These are phyloP conservation scores for Lepidochrysops patricia DNA, from an alignment of 2,888 invertebrate species.

Conservation along the genomic window DNA sequence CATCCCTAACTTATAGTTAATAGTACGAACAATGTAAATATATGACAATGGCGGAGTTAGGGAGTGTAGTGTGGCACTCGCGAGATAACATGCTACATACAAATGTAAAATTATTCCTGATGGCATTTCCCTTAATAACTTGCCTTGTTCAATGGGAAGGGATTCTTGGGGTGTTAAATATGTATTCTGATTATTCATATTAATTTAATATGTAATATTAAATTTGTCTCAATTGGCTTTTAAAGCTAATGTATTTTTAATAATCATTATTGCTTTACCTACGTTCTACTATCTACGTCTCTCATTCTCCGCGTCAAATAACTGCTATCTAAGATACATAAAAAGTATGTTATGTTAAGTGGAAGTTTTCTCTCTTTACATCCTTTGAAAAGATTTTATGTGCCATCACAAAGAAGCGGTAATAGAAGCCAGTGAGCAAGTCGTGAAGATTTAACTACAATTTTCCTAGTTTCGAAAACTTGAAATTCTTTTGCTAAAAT, in stretches of 20 bases:
- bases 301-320: neutral
- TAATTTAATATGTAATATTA: neutral
- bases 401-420: slow-evolving; percentile 1
- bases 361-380: slow-evolving; percentile 1
- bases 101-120: slow-evolving; percentile 65
- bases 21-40: slow-evolving; percentile 72
- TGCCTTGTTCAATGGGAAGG: slow-evolving; percentile 28
- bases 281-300: no score
- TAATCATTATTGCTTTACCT: no score
- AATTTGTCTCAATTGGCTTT: neutral
- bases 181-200: neutral
- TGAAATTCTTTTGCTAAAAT: neutral
- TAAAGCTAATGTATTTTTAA: no score
- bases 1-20: no score
- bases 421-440: neutral
- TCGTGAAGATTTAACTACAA: slow-evolving; percentile 6
- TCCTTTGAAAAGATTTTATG: slow-evolving; percentile 5
- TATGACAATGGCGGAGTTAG: slow-evolving; percentile 60
- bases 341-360: slow-evolving; percentile 4
- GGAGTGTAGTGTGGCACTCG: slow-evolving; percentile 61
- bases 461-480: neutral
- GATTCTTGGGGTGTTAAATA: neutral
- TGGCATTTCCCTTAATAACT: slow-evolving; percentile 44
- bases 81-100: slow-evolving; percentile 61
- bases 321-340: slow-evolving; percentile 3